These are phyloP conservation scores for Cephalopterus ornatus DNA, from an alignment of 2,113 vertebrate genomes.

Conservation along the genomic window DNA sequence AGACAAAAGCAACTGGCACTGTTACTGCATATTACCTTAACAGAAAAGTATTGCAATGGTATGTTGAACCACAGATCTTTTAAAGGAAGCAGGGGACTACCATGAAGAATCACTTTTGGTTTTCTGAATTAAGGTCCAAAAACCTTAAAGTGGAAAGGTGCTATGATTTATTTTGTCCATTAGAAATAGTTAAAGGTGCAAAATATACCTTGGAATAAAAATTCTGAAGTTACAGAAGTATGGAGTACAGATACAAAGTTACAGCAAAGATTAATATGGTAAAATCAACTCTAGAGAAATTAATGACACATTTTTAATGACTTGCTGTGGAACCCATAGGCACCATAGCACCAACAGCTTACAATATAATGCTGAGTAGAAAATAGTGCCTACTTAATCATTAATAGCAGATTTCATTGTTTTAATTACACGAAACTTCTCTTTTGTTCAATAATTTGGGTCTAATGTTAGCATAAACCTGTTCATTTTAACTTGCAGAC, in stretches of 20 bases:
- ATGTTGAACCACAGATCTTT: background rate
- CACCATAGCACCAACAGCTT: background rate
- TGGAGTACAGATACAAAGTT: background rate
- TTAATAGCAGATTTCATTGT: slow-evolving; percentile 78
- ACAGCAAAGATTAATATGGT: background rate
- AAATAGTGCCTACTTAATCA: slow-evolving; percentile 55
- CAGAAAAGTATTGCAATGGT: background rate
- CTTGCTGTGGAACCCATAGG: background rate
- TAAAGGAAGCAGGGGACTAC: background rate
- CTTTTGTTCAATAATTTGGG: slow-evolving; percentile 71
- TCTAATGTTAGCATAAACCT: slow-evolving; percentile 57
- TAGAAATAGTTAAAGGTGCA: background rate
- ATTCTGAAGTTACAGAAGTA: background rate
- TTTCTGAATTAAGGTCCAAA: background rate
- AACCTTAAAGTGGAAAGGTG: background rate
- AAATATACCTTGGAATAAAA: background rate
- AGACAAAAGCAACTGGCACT: background rate
- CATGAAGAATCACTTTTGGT: background rate
- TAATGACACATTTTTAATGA: background rate
- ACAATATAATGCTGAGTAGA: background rate
- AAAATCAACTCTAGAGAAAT: background rate
- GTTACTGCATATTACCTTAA: background rate
- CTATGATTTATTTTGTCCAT: background rate
- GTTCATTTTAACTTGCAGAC: slow-evolving; percentile 69
- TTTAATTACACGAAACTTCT: slow-evolving; percentile 76